Evolutionary conservation across 2,888 invertebrate genomes (phyloP), one percentile per base, ranked within the genome.

Genomic region (Ochlodes sylvanus): DNA sequence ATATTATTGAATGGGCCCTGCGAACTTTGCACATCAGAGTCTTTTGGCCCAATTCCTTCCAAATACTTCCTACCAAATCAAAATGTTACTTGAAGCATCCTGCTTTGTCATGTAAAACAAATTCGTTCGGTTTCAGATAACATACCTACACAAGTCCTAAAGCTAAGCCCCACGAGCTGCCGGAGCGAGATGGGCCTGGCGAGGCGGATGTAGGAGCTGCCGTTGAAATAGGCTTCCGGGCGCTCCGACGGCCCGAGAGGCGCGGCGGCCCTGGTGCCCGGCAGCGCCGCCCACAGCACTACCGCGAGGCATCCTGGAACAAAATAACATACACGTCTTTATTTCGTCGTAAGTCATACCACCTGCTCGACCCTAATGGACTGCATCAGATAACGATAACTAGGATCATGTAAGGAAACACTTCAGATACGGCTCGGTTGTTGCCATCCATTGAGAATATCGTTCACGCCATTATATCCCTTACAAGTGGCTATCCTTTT

Each of bases 161-260:
- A 97, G 88, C 97, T 97, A 76, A 97, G 94, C 32, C 97, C 97
- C 72, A 96, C 96, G 79, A 97, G 96, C 82, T 96, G 95, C 86
- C 96, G 96, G 77, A 97, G 95, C 69, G 96, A 96, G 83, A 97
- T 94, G 68, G 96, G 96, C 70, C 95, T 95, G 73, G 94, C 89
- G 74, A 97, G 94, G 81, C 96, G 94, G 74, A 97, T 94, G 85
- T 96, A 97, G 19, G 97, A 95, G 78, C 96, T 96, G 76, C 97
- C 96, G 90, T 97, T 97, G 90, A 97, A 97, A 87, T 96, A 97
- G 56, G 97, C 97, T 89, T 97, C 97, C 67, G 96, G 95, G 67
- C 95, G 93, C 76, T 95, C 94, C 63, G 95, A 94, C 68, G 94
- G 94, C 15, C 94, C 94, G 68, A 87, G 84, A 38, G 92, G 92